Conservation (phyloP, 2,797 vertebrate species). For the Leptatherina wallacei region DNA sequence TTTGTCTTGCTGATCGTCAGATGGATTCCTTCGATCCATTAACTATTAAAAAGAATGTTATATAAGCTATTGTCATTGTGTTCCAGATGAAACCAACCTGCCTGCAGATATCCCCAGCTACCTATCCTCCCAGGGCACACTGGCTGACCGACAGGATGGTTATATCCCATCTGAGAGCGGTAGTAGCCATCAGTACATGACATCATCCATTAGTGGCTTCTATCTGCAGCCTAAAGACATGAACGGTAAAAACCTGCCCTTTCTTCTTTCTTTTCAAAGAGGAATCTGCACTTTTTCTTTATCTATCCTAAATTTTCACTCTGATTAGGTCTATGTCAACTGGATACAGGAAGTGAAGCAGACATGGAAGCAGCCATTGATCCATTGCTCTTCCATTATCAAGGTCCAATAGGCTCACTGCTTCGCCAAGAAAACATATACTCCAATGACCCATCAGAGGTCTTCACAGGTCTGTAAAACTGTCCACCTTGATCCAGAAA, state of each 20-base stretch:
- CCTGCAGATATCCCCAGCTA: conserved; percentile 97
- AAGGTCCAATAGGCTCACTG: conserved; percentile 84
- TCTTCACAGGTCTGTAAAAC: conserved; percentile 81
- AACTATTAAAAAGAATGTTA: background rate
- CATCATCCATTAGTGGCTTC: conserved; percentile 88
- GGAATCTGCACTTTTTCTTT: background rate
- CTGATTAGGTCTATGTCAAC: conserved; percentile 85
- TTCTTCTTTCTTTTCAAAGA: background rate
- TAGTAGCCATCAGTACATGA: conserved; percentile 91
- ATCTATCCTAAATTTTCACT: background rate
- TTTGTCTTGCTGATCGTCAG: background rate
- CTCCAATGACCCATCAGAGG: conserved; percentile 83
- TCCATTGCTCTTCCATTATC: conserved; percentile 89
- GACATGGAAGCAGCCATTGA: conserved; percentile 90
- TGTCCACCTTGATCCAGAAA: background rate
- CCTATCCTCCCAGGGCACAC: conserved; percentile 94
- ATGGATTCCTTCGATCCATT: background rate
- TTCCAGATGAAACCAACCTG: conserved; percentile 94
- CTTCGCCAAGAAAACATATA: conserved; percentile 85
- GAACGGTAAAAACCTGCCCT: conserved; percentile 78
- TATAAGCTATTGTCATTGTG: background rate
- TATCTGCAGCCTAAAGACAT: conserved; percentile 90
- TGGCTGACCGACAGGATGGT: conserved; percentile 93
- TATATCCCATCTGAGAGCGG: conserved; percentile 92
- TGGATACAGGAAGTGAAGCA: conserved; percentile 90